Percentiles rank a stretch among this genome's conserved stretches.
Evolutionary conservation across 1,140 invertebrate species (phyloP).

Genomic region (Drosophila repletoides): DNA sequence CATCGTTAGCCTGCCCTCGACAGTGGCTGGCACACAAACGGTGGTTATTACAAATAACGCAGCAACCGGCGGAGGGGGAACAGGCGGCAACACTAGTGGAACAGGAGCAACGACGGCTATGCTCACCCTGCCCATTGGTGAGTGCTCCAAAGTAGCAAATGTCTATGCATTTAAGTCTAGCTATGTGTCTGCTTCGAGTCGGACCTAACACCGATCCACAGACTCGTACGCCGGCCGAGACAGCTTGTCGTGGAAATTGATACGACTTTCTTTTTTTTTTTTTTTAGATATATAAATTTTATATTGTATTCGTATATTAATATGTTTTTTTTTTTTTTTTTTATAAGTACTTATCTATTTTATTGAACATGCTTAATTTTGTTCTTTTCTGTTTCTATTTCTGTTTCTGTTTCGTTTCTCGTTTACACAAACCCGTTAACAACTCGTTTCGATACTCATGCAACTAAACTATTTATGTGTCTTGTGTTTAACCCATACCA

Average conservation of each 20-base stretch:
- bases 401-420: constrained; percentile 62
- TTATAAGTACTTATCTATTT: constrained; percentile 61
- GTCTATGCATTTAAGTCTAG: neutral
- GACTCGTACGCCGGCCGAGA: neutral
- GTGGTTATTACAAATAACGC: constrained; percentile 84
- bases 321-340: constrained; percentile 54
- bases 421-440: constrained; percentile 68
- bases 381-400: constrained; percentile 63
- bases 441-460: constrained; percentile 66
- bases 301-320: constrained; percentile 33
- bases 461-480: constrained; percentile 61
- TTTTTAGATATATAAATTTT: neutral
- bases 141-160: constrained; percentile 67
- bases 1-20: constrained; percentile 66
- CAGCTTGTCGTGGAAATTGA: constrained; percentile 5
- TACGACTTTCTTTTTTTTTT: constrained; percentile 37
- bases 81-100: constrained; percentile 33
- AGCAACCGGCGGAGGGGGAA: constrained; percentile 35
- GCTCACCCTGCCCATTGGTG: constrained; percentile 85
- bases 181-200: neutral
- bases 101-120: constrained; percentile 80
- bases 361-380: constrained; percentile 78
- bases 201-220: neutral
- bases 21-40: constrained; percentile 83
- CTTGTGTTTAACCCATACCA: constrained; percentile 45